These are phyloP conservation scores for Caerostris extrusa DNA, from an alignment of 1,140 invertebrate species.

Conservation along the genomic window DNA sequence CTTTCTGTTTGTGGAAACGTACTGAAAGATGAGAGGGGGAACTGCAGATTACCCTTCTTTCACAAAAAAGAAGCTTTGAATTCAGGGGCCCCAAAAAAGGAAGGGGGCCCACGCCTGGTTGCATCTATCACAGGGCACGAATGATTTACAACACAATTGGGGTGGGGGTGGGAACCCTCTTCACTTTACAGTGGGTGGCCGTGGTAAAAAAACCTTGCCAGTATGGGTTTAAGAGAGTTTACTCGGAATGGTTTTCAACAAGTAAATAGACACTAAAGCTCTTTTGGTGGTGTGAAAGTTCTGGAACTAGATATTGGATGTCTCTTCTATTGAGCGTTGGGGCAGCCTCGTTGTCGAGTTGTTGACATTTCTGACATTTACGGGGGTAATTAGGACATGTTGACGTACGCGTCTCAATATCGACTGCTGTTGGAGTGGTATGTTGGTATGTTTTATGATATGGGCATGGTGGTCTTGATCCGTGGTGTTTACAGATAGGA, in stretches of 20 bases:
- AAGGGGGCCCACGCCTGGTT: neutral
- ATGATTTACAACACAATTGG: conserved; percentile 62
- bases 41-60: conserved; percentile 54
- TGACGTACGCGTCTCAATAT: neutral
- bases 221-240: conserved; percentile 2
- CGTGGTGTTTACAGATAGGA: too few relatives aligned
- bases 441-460: neutral
- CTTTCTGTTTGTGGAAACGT: too few relatives aligned
- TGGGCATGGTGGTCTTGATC: neutral
- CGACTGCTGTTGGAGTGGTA: neutral
- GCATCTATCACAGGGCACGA: neutral
- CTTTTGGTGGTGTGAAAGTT: conserved; percentile 1
- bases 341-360: neutral
- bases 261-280: conserved; percentile 27
- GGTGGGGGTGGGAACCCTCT: conserved; percentile 21
- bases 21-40: too few relatives aligned
- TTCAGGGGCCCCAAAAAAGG: neutral
- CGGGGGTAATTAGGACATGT: neutral
- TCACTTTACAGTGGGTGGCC: neutral
- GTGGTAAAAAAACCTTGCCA: too few relatives aligned
- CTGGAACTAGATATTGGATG: neutral
- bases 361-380: neutral
- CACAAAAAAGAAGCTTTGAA: conserved; percentile 1
- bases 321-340: neutral
- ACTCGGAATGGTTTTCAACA: conserved; percentile 31